Evolutionary conservation across 2,797 vertebrate genomes (phyloP).

Genomic region (Morus bassanus): DNA sequence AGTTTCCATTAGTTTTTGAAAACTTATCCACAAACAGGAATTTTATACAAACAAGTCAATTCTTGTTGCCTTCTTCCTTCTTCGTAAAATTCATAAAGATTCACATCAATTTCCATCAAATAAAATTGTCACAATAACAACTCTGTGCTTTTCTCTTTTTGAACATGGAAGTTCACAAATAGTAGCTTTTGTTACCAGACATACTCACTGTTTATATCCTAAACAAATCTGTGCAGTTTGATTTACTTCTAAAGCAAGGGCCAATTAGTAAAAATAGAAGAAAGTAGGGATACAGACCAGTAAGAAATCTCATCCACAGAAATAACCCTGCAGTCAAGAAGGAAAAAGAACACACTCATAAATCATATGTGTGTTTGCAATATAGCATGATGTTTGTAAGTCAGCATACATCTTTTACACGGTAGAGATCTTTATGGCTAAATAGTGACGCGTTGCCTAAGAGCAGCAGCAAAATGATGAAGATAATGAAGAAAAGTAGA

Average conservation of each 20-base stretch:
- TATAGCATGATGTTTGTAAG: neutral
- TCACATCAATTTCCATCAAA: neutral
- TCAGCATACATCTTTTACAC: neutral
- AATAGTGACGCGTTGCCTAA: neutral
- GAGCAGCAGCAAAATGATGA: neutral
- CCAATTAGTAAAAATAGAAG: neutral
- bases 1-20: neutral
- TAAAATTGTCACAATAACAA: neutral
- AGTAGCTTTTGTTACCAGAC: neutral
- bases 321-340: neutral
- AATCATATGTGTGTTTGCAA: neutral
- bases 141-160: neutral
- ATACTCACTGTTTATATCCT: neutral
- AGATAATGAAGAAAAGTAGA: constrained; percentile 5
- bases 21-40: neutral
- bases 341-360: neutral
- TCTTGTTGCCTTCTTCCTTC: neutral
- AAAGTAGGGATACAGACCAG: neutral
- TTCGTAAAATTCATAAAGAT: neutral
- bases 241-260: neutral
- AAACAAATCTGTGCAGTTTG: neutral
- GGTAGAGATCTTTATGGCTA: neutral
- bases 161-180: fast-evolving
- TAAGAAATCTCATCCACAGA: neutral
- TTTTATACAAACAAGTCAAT: neutral